A percentile compares a stretch with the other conserved stretches of the same genome.
These are phyloP conservation scores for Astyanax mexicanus DNA, from an alignment of 2,797 vertebrate genomes.

Conservation along the genomic window DNA sequence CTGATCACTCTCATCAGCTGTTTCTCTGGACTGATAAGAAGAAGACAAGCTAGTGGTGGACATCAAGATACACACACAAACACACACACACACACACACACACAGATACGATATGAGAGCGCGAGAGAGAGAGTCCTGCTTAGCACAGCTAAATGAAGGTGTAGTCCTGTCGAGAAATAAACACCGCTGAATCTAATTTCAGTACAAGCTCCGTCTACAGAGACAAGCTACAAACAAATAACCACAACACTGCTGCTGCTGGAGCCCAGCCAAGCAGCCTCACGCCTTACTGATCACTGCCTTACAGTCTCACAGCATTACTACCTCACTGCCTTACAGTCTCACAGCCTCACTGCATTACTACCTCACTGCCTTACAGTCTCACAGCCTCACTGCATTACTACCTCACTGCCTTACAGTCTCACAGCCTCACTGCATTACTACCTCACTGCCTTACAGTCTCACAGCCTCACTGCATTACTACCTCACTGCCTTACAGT, in stretches of 20 bases:
- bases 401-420: too few species aligned
- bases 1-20: slow-evolving; percentile 33
- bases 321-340: too few species aligned
- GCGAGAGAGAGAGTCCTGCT: slow-evolving; percentile 15
- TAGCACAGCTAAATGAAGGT: slow-evolving; percentile 15
- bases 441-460: too few species aligned
- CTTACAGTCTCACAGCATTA: too few species aligned
- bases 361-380: too few species aligned
- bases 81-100: slow-evolving; percentile 41
- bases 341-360: too few species aligned
- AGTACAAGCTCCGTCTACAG: slow-evolving; percentile 19
- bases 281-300: too few species aligned
- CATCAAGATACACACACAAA: slow-evolving; percentile 40
- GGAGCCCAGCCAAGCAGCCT: slow-evolving; percentile 1
- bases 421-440: too few species aligned
- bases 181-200: slow-evolving; percentile 33
- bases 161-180: not conserved
- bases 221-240: slow-evolving; percentile 12
- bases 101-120: not conserved
- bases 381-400: too few species aligned
- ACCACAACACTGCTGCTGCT: slow-evolving; percentile 9
- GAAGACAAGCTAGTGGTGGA: not conserved
- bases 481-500: too few species aligned
- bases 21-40: slow-evolving; percentile 34
- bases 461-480: too few species aligned